phyloP scores from a whole-genome alignment of 2,113 vertebrate species.

The Cygnus buccinator region DNA sequence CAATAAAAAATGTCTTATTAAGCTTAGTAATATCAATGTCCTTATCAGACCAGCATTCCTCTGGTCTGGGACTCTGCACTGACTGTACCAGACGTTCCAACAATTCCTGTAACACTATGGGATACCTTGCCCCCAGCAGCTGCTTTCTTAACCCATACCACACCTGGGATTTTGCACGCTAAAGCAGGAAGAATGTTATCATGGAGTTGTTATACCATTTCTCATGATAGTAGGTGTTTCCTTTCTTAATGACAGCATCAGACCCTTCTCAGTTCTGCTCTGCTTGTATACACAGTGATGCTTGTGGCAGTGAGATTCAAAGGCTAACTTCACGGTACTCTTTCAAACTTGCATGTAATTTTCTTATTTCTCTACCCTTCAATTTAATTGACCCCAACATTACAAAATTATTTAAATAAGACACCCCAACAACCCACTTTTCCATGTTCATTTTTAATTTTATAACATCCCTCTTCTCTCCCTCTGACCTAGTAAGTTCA shows the following conservation, averaged over 20 bases:
- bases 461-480: neutral
- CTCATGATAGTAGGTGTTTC: neutral
- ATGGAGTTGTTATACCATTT: neutral
- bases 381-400: neutral
- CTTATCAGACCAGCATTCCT: neutral
- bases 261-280: neutral
- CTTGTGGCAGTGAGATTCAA: neutral
- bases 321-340: neutral
- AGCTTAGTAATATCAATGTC: rapidly evolving
- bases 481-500: neutral
- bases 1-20: rapidly evolving
- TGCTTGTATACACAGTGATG: neutral
- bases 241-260: neutral
- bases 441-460: neutral
- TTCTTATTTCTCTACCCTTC: neutral
- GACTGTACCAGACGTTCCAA: neutral
- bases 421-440: neutral
- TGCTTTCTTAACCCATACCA: neutral
- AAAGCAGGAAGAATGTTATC: neutral
- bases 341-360: neutral
- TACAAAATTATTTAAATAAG: neutral
- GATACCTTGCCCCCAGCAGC: neutral
- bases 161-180: neutral
- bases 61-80: neutral
- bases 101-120: neutral